A percentile compares a stretch with the other conserved stretches of the same genome.
Evolutionary conservation across 2,888 invertebrate genomes (phyloP).

Genomic region (Cephonodes hylas): DNA sequence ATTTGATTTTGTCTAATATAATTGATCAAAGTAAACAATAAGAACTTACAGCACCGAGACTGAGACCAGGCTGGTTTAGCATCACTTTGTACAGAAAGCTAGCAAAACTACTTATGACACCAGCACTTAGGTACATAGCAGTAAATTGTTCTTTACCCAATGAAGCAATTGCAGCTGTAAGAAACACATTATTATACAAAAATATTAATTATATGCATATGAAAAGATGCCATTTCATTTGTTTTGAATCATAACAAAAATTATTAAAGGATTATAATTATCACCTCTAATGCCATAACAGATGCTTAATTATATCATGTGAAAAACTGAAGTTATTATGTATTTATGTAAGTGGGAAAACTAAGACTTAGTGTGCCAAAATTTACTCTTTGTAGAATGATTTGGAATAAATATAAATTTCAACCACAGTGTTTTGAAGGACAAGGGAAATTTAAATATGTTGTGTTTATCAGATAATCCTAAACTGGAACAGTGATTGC

Average conservation of each 20-base stretch:
- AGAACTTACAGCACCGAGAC: constrained; percentile 94
- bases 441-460: too few species aligned
- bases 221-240: not conserved
- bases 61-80: constrained; percentile 86
- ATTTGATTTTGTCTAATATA: not conserved
- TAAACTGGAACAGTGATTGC: too few species aligned
- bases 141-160: constrained; percentile 96
- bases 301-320: too few species aligned
- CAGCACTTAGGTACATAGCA: constrained; percentile 93
- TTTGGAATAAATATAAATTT: too few species aligned
- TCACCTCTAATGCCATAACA: too few species aligned
- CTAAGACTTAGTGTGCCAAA: too few species aligned
- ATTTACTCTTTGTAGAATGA: too few species aligned
- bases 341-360: too few species aligned
- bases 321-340: too few species aligned
- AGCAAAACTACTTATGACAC: constrained; percentile 91
- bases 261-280: too few species aligned
- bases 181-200: constrained; percentile 8
- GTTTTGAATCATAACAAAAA: not conserved
- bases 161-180: constrained; percentile 84
- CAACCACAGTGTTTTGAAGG: too few species aligned
- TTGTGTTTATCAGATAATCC: too few species aligned
- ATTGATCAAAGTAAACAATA: constrained; percentile 22
- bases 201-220: not conserved
- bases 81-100: constrained; percentile 91